Conservation (phyloP, 2,113 vertebrate species). For the Corvus moneduloides region DNA sequence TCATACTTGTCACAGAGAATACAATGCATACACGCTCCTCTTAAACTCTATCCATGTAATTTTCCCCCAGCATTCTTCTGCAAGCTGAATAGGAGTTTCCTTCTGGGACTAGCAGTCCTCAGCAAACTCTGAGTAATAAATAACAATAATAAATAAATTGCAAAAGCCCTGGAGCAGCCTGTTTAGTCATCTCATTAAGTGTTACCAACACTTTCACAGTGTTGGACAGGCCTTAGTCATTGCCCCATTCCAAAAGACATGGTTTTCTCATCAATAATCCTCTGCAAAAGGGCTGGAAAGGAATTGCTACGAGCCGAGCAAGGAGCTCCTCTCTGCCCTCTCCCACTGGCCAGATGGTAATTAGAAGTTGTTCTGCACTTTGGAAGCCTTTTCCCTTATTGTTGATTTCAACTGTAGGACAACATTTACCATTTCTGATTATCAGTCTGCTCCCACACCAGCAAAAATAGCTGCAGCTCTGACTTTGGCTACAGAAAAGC, state of each 20-base stretch:
- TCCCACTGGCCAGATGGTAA: background rate
- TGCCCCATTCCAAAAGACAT: background rate
- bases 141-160: constrained; percentile 45
- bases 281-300: background rate
- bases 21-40: background rate
- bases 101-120: constrained; percentile 1
- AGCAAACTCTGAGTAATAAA: constrained; percentile 52
- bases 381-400: background rate
- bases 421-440: background rate
- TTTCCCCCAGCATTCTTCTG: background rate
- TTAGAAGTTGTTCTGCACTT: background rate
- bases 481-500: background rate
- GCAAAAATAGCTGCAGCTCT: background rate
- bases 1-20: background rate
- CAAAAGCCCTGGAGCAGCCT: constrained; percentile 3
- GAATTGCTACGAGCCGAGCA: background rate
- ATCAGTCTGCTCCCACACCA: background rate
- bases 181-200: constrained; percentile 59
- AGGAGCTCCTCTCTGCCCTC: background rate
- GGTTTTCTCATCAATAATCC: constrained; percentile 44
- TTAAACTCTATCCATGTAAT: background rate
- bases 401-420: background rate
- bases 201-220: constrained; percentile 50
- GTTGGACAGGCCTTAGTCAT: constrained; percentile 15
- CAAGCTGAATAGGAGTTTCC: background rate